phyloP scores from a whole-genome alignment of 2,797 vertebrate genomes.

The Margarornis squamiger region DNA sequence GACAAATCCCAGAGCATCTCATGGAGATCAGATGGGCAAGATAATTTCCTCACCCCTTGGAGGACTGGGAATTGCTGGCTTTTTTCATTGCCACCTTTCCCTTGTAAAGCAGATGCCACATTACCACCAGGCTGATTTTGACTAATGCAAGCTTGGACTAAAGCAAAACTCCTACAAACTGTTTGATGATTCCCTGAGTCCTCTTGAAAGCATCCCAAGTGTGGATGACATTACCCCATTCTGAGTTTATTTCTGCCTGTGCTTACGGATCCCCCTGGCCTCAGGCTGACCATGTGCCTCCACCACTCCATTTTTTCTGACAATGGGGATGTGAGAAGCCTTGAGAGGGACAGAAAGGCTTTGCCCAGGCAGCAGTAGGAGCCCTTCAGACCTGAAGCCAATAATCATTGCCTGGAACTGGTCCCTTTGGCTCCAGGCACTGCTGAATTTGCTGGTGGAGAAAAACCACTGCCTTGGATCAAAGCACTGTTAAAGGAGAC shows the following conservation, averaged over 20 bases:
- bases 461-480: constrained; percentile 45
- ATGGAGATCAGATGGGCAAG: not conserved
- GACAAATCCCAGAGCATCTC: not conserved
- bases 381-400: constrained; percentile 8
- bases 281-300: not conserved
- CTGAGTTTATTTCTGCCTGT: not conserved
- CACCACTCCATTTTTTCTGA: not conserved
- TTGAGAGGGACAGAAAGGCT: not conserved
- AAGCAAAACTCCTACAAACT: not conserved
- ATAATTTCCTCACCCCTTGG: not conserved
- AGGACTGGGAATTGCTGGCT: not conserved
- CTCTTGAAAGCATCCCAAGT: not conserved
- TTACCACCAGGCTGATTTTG: not conserved
- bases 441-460: constrained; percentile 54
- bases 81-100: not conserved
- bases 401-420: constrained; percentile 22
- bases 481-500: constrained; percentile 15
- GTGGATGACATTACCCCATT: not conserved
- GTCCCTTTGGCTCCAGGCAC: constrained; percentile 16
- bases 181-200: not conserved
- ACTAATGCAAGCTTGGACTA: not conserved
- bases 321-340: not conserved
- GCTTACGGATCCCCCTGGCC: not conserved
- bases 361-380: constrained; percentile 9
- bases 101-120: accelerated